Evolutionary conservation across 2,797 vertebrate species (phyloP).

Genomic region (Phrynocephalus guinanensis): DNA sequence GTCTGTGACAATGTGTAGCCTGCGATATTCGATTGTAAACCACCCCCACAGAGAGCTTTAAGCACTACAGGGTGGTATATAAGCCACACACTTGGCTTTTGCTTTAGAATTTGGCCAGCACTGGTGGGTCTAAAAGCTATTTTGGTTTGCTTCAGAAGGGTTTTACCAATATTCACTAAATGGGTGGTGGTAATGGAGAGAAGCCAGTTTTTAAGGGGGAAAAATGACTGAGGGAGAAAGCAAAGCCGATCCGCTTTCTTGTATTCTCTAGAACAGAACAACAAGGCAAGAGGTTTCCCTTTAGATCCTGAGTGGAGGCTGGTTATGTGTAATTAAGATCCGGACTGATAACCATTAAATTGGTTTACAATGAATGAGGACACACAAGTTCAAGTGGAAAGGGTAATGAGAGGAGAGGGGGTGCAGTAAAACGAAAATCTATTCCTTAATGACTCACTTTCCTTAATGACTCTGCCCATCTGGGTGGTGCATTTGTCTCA

Average conservation of each 20-base stretch:
- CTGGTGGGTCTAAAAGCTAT: no score
- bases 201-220: no score
- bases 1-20: no score
- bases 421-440: background rate
- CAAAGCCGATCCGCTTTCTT: background rate
- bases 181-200: no score
- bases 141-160: no score
- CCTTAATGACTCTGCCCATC: background rate
- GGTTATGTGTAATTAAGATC: constrained; percentile 9
- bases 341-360: constrained; percentile 44
- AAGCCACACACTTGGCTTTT: no score
- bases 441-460: background rate
- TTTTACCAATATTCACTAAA: no score
- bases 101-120: no score
- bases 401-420: constrained; percentile 48
- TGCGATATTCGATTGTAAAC: no score
- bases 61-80: no score
- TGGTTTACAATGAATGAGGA: constrained; percentile 39
- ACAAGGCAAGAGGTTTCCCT: background rate
- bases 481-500: background rate
- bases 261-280: constrained; percentile 31
- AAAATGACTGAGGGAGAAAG: no score
- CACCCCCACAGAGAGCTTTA: no score
- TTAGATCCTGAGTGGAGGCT: constrained; percentile 32
- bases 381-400: constrained; percentile 50